Conservation (phyloP, 2,888 invertebrate genomes). For the Dorcus parallelipipedus region DNA sequence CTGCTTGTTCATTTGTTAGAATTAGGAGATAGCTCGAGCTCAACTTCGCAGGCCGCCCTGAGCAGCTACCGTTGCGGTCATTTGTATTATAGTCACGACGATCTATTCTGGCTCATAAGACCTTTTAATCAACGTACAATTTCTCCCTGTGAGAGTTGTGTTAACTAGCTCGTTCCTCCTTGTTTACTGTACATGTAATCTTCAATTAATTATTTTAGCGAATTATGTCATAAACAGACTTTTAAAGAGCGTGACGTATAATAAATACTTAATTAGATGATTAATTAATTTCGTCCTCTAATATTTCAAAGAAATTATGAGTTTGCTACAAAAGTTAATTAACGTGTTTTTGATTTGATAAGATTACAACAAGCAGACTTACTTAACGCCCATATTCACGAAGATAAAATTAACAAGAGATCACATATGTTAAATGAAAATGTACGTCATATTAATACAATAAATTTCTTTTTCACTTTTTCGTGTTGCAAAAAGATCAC, state of each 20-base stretch:
- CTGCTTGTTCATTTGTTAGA: slow-evolving; percentile 20
- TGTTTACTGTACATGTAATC: not conserved
- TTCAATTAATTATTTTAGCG: not conserved
- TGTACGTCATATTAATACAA: too few relatives aligned
- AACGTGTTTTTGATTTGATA: too few relatives aligned
- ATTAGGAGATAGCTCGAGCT: slow-evolving; percentile 9
- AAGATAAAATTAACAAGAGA: too few relatives aligned
- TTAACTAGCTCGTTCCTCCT: slow-evolving; percentile 1
- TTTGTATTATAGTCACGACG: slow-evolving; percentile 19
- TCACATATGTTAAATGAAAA: too few relatives aligned
- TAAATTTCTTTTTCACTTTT: too few relatives aligned
- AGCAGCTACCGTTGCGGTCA: slow-evolving; percentile 3
- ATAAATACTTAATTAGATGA: not conserved
- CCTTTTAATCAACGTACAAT: slow-evolving; percentile 19
- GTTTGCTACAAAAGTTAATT: too few relatives aligned
- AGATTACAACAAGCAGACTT: too few relatives aligned
- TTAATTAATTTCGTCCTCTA: not conserved
- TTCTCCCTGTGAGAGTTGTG: slow-evolving; percentile 5
- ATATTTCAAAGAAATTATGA: too few relatives aligned
- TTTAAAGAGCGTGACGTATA: not conserved
- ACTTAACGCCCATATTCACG: too few relatives aligned
- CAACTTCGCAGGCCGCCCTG: not conserved
- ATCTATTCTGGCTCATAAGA: slow-evolving; percentile 16
- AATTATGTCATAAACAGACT: not conserved
- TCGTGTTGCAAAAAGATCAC: too few relatives aligned